Conservation (phyloP, 2,888 invertebrate species). For the Unio pictorum region DNA sequence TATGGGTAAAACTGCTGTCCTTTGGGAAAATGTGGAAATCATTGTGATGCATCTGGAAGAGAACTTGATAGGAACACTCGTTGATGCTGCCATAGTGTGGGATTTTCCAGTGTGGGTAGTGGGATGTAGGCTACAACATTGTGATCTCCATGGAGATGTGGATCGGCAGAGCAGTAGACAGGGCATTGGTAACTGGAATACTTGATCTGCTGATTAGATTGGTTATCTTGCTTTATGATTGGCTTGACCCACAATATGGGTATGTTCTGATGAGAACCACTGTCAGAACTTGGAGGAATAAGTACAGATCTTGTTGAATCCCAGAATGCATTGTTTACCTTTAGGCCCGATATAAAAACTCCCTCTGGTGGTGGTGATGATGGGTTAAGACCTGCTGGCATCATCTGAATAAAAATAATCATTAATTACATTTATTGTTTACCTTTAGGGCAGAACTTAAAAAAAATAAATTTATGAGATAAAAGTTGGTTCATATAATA, state of each 20-base stretch:
- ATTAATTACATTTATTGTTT: too few species aligned
- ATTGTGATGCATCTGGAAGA: not conserved
- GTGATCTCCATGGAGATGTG: constrained; percentile 38
- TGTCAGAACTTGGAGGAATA: constrained; percentile 43
- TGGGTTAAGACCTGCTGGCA: constrained; percentile 54
- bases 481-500: too few species aligned
- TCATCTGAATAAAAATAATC: constrained; percentile 43
- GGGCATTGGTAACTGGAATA: constrained; percentile 53
- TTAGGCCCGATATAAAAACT: constrained; percentile 56
- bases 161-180: constrained; percentile 44
- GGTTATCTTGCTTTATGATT: constrained; percentile 24
- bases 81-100: constrained; percentile 51
- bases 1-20: too few species aligned
- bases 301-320: constrained; percentile 49
- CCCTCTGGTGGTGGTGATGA: constrained; percentile 54
- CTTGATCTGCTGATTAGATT: constrained; percentile 16
- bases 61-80: constrained; percentile 44
- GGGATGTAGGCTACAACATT: constrained; percentile 49
- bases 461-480: too few species aligned
- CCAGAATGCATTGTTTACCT: constrained; percentile 65
- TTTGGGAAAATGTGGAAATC: too few species aligned
- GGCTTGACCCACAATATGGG: constrained; percentile 64
- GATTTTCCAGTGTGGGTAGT: constrained; percentile 43
- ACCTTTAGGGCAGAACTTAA: too few species aligned
- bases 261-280: constrained; percentile 36